Conservation (phyloP, 2,797 vertebrate species). For the Petrocephalus sullivani region DNA sequence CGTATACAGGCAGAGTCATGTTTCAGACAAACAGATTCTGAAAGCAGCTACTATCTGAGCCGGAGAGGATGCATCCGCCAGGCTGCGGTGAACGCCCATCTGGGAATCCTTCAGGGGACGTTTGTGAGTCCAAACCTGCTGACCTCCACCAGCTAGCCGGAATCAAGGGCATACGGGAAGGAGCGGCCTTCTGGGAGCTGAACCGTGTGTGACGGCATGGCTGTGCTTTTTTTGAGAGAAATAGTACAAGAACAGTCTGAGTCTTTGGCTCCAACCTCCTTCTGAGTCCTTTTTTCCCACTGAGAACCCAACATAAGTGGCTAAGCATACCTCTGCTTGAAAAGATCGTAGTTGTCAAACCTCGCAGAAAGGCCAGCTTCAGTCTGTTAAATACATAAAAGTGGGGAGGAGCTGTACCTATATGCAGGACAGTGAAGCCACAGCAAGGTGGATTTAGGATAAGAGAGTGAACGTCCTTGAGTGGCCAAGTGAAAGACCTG, state of each 20-base stretch:
- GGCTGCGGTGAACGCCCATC: background rate
- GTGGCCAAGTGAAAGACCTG: background rate
- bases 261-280: background rate
- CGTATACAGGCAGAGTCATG: background rate
- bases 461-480: background rate
- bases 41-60: background rate
- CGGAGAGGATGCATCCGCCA: background rate
- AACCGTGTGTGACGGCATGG: no score
- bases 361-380: background rate
- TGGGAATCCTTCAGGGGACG: background rate
- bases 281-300: background rate
- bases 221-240: background rate
- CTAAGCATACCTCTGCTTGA: background rate
- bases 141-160: background rate
- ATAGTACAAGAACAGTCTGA: background rate
- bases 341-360: background rate
- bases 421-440: background rate
- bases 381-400: background rate
- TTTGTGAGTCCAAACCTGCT: background rate
- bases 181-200: background rate
- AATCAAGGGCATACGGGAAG: background rate
- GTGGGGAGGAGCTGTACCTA: background rate
- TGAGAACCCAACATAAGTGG: background rate
- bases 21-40: background rate
- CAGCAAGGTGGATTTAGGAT: background rate